Conservation (phyloP, 2,888 invertebrate species). For the Phragmatobia fuliginosa region DNA sequence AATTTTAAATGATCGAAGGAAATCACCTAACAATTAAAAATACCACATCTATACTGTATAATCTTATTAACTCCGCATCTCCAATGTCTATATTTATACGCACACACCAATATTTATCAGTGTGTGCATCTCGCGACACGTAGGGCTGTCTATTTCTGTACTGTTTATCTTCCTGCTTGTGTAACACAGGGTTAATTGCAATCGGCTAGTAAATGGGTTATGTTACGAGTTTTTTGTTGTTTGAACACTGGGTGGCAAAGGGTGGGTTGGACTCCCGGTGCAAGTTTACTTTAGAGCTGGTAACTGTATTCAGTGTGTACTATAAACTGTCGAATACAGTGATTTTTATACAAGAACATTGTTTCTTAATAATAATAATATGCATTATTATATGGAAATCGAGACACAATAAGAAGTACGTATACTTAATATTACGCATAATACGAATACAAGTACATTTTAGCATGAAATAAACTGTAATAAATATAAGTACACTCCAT, state of each 20-base stretch:
- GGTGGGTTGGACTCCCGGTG: slow-evolving; percentile 17
- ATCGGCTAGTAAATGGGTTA: slow-evolving; percentile 58
- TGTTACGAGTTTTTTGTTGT: slow-evolving; percentile 43
- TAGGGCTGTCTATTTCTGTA: slow-evolving; percentile 59
- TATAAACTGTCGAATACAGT: too few relatives aligned
- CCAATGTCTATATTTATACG: slow-evolving; percentile 37
- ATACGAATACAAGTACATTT: too few relatives aligned
- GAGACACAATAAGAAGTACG: too few relatives aligned
- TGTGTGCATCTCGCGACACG: slow-evolving; percentile 44
- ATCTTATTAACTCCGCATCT: slow-evolving; percentile 14
- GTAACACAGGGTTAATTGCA: slow-evolving; percentile 58
- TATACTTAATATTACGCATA: too few relatives aligned
- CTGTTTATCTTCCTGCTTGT: slow-evolving; percentile 75
- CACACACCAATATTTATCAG: slow-evolving; percentile 36
- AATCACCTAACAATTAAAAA: background rate
- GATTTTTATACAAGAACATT: too few relatives aligned
- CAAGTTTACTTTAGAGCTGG: slow-evolving; percentile 27
- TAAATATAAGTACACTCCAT: too few relatives aligned
- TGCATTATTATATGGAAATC: too few relatives aligned
- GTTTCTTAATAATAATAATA: too few relatives aligned
- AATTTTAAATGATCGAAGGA: background rate
- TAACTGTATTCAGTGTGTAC: slow-evolving; percentile 22
- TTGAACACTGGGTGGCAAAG: slow-evolving; percentile 26
- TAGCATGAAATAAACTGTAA: too few relatives aligned
- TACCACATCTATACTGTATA: slow-evolving; percentile 36